Evolutionary conservation across 2,113 vertebrate genomes (phyloP), one percentile per base, ranked within the genome.

Genomic region (Falcunculus frontatus): DNA sequence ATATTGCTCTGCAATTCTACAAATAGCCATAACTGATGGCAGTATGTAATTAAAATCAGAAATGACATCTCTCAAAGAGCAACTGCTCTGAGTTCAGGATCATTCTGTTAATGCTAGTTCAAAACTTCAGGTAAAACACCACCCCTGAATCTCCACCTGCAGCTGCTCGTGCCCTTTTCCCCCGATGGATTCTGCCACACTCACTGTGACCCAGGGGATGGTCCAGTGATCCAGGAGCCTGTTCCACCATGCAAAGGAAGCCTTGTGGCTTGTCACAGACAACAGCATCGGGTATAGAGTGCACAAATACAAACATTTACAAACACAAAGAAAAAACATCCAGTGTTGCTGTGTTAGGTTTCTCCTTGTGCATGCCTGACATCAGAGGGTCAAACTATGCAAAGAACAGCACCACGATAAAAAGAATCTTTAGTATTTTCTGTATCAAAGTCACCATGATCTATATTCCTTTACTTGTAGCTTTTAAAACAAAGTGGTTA

Each of bases 141-240:
- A 60, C 21, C 27, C 32, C 30, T 26, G 25, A 29, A 35, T 14
- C 39, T 41, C 55, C 42, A 37, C 12, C 23, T 29, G 11, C 2
- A 53, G n/a, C 11, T 29, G 3, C 5, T 16, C 0, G 0, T 32
- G 50, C 4, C 39, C 18, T 16, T 20, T 7, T 6, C 7, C 30
- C 44, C 20, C 5, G 1, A 13, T 4, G 13, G 53, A 37, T 49
- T 44, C 35, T 60, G 52, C 41, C 59, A 29, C 29, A 4, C 30
- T 67, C 72, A 2, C 67, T 25, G 46, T 35, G 50, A 63, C 55
- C 42, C 1, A 29, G 8, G 56, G 29, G 47, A 29, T 15, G 42
- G 26, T 5, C 30, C 74, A 55, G 39, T 2, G 44, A 84, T 19
- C 33, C 52, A 35, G 46, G 37, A 57, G 29, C n/a, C 29, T 46